Base-by-base conservation (phyloP, 1,140 invertebrate species). In the Trichoplusia ni region DNA sequence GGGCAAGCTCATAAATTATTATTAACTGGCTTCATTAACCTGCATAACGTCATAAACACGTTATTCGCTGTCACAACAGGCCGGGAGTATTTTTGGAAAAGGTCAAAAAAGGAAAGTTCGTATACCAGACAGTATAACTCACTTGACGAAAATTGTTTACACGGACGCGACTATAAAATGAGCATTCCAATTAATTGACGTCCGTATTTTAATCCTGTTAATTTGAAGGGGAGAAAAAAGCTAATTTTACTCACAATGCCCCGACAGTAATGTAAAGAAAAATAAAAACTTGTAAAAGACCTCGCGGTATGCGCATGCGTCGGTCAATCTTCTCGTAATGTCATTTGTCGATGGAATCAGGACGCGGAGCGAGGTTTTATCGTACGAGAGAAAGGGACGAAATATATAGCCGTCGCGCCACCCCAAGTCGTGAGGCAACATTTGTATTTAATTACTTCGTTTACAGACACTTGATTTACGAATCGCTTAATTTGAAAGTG, bases 81-180 rank as follows among this genome's bases (percentile, higher is more conserved):
- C 14, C n/a, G 14, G 27, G 40, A 58, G 38, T 42, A 44, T 58
- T 58, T 64, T 56, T 35, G 31, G 51, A 44, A 84, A 86, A 86
- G 84, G 84, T 84, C 81, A 82, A 35, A 64, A 79, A 82, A 73
- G 63, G 82, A 87, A 87, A 87, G 82, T 38, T 23, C 7, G 13
- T 8, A 8, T n/a, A 9, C 25, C 16, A 54, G 35, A 13, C 51
- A 9, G 35, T 25, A 54, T 38, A 54, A 54, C 11, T 54, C 16
- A 38, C 35, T 42, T 27, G 16, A 44, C 25, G 23, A 70, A 71
- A 37, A 63, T 71, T 77, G 71, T 80, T 75, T 73, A 77, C 73
- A 73, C 38, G 35, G 16, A 42, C 37, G 13, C 23, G 7, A 27
- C 38, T 33, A 44, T 23, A 58, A 44, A 68, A 61, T 31, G 38